Evolutionary conservation across 2,797 vertebrate species (phyloP).

Genomic region (Danionella dracula): DNA sequence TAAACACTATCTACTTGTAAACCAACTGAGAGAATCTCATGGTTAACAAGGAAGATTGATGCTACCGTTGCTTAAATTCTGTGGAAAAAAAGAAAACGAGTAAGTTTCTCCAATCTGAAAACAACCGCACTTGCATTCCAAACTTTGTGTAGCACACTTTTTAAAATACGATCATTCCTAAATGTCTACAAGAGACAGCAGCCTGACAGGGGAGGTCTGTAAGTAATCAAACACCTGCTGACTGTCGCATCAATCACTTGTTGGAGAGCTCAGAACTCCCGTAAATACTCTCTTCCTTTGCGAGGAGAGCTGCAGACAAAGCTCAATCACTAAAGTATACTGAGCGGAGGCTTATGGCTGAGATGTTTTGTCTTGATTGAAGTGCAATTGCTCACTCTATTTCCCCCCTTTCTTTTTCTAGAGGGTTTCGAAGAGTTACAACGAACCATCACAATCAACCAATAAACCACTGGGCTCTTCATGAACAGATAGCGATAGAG

Average conservation of each 20-base stretch:
- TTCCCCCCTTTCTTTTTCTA: background rate
- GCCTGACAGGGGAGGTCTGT: constrained; percentile 25
- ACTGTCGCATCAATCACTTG: constrained; percentile 10
- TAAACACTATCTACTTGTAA: too few relatives aligned
- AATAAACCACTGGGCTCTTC: constrained; percentile 43
- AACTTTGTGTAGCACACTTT: constrained; percentile 3
- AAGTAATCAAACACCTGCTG: constrained; percentile 32
- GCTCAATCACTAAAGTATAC: too few relatives aligned
- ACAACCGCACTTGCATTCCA: background rate
- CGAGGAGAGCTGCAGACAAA: constrained; percentile 7
- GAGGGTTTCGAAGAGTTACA: background rate
- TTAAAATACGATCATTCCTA: constrained; percentile 10
- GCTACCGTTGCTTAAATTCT: too few relatives aligned
- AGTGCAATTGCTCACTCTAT: background rate
- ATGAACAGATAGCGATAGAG: background rate
- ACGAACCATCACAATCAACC: constrained; percentile 18
- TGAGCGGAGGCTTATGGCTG: background rate
- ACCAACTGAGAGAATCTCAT: too few relatives aligned
- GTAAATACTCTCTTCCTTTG: background rate
- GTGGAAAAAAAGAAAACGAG: too few relatives aligned
- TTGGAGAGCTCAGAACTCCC: constrained; percentile 5
- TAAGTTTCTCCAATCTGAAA: background rate
- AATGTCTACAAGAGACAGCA: background rate
- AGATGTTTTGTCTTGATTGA: constrained; percentile 16
- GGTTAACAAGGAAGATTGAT: too few relatives aligned